Base-by-base conservation (phyloP, 2,113 vertebrate genomes). In the Myotis lucifugus region DNA sequence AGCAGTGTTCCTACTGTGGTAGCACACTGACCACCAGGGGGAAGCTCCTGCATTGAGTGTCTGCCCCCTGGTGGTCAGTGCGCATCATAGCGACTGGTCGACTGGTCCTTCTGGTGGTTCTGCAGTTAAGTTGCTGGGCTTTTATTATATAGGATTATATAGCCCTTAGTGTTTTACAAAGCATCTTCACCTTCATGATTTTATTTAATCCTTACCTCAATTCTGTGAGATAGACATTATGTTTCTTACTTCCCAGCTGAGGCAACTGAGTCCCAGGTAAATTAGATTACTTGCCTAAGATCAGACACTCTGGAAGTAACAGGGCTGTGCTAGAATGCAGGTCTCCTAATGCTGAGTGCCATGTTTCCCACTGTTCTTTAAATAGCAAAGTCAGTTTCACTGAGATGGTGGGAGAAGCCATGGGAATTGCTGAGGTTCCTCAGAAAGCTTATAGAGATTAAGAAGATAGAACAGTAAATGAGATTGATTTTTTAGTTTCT, bases 121-220 rank as follows among this genome's bases (percentile, higher is more conserved):
- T 8, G 54, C 19, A 7, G 3, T 56, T 56, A 0, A 7, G 54
- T 21, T 8, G 2, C 54, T 56, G 19, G 54, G 54, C 54, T 56
- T 56, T 56, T 21, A 56, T 56, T 56, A 21, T 8, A 56, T 21
- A 56, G 21, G 19, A 56, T 48, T 69, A 3, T 69, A 69, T 40
- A 87, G 27, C 32, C 76, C 7, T 50, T 17, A 25, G 3, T 67
- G 15, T 77, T 91, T 89, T 86, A 42, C 9, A 77, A 66, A 93
- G 32, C 23, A 76, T n/a, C 27, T 66, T 78, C 25, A 50, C 77
- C 46, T 67, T 95, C 84, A 59, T n/a, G 10, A 37, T 96, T 96
- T 85, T 84, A 69, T 64, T 90, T 77, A 66, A 91, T 19, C 8
- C 8, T 95, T 66, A 37, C 4, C 40, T 21, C 10, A 78, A 32